Evolutionary conservation across 1,140 invertebrate species (phyloP).

Genomic region (Zaprionus ornatus): DNA sequence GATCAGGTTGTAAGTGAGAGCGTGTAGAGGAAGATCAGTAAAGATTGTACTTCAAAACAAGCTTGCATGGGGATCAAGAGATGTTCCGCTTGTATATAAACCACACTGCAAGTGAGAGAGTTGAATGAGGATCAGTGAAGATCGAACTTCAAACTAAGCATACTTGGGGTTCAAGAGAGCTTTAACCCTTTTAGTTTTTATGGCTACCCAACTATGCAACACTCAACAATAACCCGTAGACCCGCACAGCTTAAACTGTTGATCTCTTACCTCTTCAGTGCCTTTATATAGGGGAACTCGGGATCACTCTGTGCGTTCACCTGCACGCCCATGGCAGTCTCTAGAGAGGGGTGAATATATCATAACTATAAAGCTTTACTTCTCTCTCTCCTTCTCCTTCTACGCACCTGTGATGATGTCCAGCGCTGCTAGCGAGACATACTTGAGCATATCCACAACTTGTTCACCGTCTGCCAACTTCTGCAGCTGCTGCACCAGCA

Average conservation of each 20-base stretch:
- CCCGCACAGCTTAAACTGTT: background rate
- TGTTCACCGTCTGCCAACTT: constrained; percentile 49
- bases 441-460: constrained; percentile 43
- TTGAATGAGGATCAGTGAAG: too few species aligned
- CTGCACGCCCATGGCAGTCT: constrained; percentile 89
- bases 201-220: background rate
- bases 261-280: constrained; percentile 84
- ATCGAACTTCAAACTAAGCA: background rate
- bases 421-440: constrained; percentile 61
- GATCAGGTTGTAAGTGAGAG: background rate
- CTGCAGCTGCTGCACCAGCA: constrained; percentile 85
- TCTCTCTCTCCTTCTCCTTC: too few species aligned
- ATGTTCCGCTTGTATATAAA: too few species aligned
- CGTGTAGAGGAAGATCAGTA: too few species aligned
- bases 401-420: constrained; percentile 65
- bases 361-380: background rate
- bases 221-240: background rate
- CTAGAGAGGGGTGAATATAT: constrained; percentile 65
- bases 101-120: too few species aligned
- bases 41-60: too few species aligned
- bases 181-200: background rate
- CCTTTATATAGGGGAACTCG: constrained; percentile 86
- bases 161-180: background rate
- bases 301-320: constrained; percentile 87
- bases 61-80: too few species aligned